phyloP scores from a whole-genome alignment of 1,140 invertebrate species.

The Holotrichia oblita region DNA sequence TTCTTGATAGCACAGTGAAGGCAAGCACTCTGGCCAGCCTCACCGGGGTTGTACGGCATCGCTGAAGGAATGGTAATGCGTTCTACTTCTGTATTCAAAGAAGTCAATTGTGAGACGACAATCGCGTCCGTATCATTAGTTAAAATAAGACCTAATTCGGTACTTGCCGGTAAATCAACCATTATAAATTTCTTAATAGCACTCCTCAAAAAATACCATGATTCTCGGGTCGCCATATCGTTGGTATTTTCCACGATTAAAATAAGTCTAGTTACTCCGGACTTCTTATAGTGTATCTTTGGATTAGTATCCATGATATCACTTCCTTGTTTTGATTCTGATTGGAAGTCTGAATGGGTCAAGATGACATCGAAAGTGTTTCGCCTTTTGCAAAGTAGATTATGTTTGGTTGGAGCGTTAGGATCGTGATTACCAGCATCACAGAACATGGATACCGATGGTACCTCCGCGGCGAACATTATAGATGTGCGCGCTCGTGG shows the following conservation, averaged over 20 bases:
- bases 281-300: conserved; percentile 62
- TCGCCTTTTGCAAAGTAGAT: conserved; percentile 69
- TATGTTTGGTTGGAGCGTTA: conserved; percentile 74
- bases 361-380: conserved; percentile 71
- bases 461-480: conserved; percentile 64
- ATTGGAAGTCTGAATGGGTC: conserved; percentile 67
- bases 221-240: conserved; percentile 66
- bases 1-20: conserved; percentile 64
- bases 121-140: conserved; percentile 60
- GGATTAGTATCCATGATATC: conserved; percentile 59
- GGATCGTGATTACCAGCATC: conserved; percentile 69
- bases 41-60: conserved; percentile 64
- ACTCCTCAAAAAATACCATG: conserved; percentile 67
- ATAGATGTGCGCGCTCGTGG: conserved; percentile 65
- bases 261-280: conserved; percentile 64
- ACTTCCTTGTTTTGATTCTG: conserved; percentile 48
- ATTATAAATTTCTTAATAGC: conserved; percentile 68
- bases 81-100: conserved; percentile 46
- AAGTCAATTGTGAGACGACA: conserved; percentile 52
- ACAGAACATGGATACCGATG: conserved; percentile 68
- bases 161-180: conserved; percentile 63
- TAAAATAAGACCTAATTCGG: conserved; percentile 63
- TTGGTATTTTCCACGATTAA: conserved; percentile 66
- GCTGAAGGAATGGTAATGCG: conserved; percentile 63
- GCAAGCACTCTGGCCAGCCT: conserved; percentile 62